These are phyloP conservation scores for Apotomis turbidana DNA, from an alignment of 2,888 invertebrate species.

Conservation along the genomic window DNA sequence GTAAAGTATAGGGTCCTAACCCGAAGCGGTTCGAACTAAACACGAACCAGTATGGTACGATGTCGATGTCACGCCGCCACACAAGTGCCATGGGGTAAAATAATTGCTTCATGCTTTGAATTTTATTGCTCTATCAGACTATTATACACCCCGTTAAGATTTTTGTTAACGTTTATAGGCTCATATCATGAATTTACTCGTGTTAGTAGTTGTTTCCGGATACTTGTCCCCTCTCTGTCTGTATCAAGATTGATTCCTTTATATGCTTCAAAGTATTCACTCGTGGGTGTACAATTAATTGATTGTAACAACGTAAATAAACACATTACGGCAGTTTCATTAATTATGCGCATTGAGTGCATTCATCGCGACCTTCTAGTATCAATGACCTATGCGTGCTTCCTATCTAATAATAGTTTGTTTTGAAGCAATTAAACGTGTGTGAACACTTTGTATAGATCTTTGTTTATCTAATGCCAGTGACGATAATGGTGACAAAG, in stretches of 20 bases:
- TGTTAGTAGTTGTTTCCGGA: conserved; percentile 21
- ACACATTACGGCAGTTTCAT: conserved; percentile 29
- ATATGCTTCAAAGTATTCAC: not conserved
- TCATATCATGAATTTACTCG: conserved; percentile 37
- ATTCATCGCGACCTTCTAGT: conserved; percentile 31
- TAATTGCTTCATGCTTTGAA: conserved; percentile 53
- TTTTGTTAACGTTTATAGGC: conserved; percentile 49
- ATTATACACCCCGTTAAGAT: conserved; percentile 53
- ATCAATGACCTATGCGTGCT: conserved; percentile 36
- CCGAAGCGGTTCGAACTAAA: not conserved
- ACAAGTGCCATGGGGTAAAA: conserved; percentile 45
- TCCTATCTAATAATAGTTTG: conserved; percentile 38
- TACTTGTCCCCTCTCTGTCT: not conserved
- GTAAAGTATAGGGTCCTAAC: not conserved
- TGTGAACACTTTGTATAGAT: conserved; percentile 18
- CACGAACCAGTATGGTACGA: conserved; percentile 37
- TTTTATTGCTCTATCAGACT: conserved; percentile 55
- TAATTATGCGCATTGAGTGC: conserved; percentile 28
- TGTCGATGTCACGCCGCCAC: conserved; percentile 49
- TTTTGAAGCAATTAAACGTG: conserved; percentile 24
- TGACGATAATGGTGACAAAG: conserved; percentile 17
- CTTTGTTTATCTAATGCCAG: conserved; percentile 27
- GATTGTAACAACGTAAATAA: conserved; percentile 17
- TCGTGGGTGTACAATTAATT: conserved; percentile 13
- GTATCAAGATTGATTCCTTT: not conserved